These are phyloP conservation scores for Austrofundulus limnaeus DNA, from an alignment of 2,113 vertebrate genomes.

Conservation along the genomic window DNA sequence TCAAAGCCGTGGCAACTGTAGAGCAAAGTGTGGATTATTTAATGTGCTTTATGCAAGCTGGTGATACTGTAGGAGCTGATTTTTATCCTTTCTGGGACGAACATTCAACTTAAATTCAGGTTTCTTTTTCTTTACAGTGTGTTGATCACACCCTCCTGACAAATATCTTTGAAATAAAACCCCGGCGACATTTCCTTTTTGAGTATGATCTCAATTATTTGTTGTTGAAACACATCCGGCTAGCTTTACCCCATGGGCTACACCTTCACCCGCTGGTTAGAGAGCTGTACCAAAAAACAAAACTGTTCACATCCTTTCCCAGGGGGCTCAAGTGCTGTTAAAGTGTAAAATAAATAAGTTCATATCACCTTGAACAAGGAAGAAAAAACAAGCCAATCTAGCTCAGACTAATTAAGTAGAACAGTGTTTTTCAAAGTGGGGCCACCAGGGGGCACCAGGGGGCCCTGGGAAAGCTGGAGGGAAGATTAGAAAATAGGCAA, in stretches of 20 bases:
- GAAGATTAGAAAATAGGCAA: too few relatives aligned
- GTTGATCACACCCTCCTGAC: slow-evolving; percentile 19
- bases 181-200: slow-evolving; percentile 34
- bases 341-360: slow-evolving; percentile 22
- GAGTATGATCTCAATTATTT: slow-evolving; percentile 2
- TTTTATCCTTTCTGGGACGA: neutral
- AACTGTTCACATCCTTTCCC: slow-evolving; percentile 52
- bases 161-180: slow-evolving; percentile 43
- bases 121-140: neutral
- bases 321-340: slow-evolving; percentile 23
- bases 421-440: too few relatives aligned
- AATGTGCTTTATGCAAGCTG: slow-evolving; percentile 21
- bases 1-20: slow-evolving; percentile 34
- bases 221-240: slow-evolving; percentile 23
- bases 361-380: slow-evolving; percentile 28
- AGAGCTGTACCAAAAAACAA: slow-evolving; percentile 35
- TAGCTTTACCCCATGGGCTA: slow-evolving; percentile 19
- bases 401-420: slow-evolving; percentile 22
- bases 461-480: too few relatives aligned
- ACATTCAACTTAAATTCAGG: slow-evolving; percentile 4
- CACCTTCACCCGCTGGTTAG: slow-evolving; percentile 36
- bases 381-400: slow-evolving; percentile 24
- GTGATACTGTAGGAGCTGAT: slow-evolving; percentile 12
- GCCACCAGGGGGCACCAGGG: too few relatives aligned
- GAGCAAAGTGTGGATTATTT: slow-evolving; percentile 15